Conservation (phyloP, 2,797 vertebrate genomes). For the Phoebastria nigripes region DNA sequence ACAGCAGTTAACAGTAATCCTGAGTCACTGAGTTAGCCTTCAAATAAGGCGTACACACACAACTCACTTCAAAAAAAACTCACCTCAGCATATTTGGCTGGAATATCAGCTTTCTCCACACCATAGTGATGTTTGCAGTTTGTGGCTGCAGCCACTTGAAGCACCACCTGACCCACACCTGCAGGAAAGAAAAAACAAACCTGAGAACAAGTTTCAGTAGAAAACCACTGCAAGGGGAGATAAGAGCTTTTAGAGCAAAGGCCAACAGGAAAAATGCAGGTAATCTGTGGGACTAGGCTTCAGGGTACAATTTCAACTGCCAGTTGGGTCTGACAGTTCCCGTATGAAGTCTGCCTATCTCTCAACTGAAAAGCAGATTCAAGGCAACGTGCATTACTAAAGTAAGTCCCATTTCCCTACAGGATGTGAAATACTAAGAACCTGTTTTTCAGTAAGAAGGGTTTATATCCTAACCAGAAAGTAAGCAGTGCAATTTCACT, state of each 20-base stretch:
- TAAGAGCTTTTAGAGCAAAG: not conserved
- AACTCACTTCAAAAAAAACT: not conserved
- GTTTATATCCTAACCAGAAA: not conserved
- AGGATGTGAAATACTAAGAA: not conserved
- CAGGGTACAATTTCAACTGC: not conserved
- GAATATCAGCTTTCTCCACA: constrained; percentile 97
- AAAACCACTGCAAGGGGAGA: not conserved
- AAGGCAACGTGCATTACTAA: fast-evolving
- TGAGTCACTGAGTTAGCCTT: not conserved
- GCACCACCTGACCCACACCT: constrained; percentile 98
- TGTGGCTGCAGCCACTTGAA: constrained; percentile 96
- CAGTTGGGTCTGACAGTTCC: not conserved
- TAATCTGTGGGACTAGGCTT: not conserved
- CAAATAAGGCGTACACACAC: too few relatives aligned
- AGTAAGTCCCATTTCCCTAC: not conserved
- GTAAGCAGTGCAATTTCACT: not conserved
- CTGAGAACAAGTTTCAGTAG: not conserved
- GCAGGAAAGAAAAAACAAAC: not conserved
- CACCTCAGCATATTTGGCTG: constrained; percentile 98
- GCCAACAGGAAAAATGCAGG: not conserved
- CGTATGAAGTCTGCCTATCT: fast-evolving
- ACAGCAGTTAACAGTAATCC: not conserved
- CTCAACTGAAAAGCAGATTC: not conserved
- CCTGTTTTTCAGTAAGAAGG: not conserved
- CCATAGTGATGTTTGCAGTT: constrained; percentile 98